Evolutionary conservation across 2,113 vertebrate species (phyloP).

Genomic region (Misgurnus anguillicaudatus): DNA sequence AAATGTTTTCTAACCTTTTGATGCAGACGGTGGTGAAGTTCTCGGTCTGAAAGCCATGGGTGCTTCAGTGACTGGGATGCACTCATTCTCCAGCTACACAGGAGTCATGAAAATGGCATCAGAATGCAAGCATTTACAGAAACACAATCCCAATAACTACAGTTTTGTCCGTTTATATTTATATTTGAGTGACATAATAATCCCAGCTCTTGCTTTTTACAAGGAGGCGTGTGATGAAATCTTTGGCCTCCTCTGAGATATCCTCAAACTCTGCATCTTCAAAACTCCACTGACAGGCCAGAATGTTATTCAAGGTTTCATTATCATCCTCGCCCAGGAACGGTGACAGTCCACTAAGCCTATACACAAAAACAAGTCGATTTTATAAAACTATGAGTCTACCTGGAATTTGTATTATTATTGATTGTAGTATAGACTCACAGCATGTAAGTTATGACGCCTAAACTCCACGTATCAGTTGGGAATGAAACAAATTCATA

Average conservation of each 20-base stretch:
- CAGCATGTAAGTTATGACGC: constrained; percentile 97
- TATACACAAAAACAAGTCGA: constrained; percentile 50
- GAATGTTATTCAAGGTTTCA: constrained; percentile 94
- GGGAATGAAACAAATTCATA: constrained; percentile 98
- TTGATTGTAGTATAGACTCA: constrained; percentile 70
- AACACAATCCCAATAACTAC: too few relatives aligned
- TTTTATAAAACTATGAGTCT: background rate
- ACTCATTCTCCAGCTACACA: constrained; percentile 91
- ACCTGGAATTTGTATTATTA: background rate
- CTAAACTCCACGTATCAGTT: constrained; percentile 98
- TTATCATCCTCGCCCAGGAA: constrained; percentile 94
- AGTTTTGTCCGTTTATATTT: too few relatives aligned
- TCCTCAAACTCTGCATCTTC: constrained; percentile 89
- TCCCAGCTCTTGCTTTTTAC: constrained; percentile 89
- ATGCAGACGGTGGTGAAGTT: constrained; percentile 81
- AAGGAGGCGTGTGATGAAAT: constrained; percentile 93
- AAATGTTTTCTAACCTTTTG: constrained; percentile 72
- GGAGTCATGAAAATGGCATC: constrained; percentile 21
- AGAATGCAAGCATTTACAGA: background rate
- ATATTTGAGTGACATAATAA: too few relatives aligned
- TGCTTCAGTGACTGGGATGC: constrained; percentile 91
- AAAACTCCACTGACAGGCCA: constrained; percentile 92
- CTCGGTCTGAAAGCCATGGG: constrained; percentile 88
- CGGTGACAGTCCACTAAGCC: constrained; percentile 92
- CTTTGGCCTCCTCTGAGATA: constrained; percentile 90